Evolutionary conservation across 2,888 invertebrate genomes (phyloP).

Genomic region (Bombylius discolor): DNA sequence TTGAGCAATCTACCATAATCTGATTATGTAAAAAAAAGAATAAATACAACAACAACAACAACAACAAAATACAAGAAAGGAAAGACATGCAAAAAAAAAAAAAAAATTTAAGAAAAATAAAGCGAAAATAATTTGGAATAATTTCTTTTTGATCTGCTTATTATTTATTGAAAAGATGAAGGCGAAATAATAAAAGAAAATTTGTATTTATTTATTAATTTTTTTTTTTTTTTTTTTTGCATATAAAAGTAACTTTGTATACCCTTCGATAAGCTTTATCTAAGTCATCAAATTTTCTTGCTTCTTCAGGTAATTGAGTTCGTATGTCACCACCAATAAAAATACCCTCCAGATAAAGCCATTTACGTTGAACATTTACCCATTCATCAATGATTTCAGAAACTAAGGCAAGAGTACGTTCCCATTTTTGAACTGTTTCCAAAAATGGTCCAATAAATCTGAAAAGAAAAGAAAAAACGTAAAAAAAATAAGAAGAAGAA

Average conservation of each 20-base stretch:
- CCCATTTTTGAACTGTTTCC: conserved; percentile 71
- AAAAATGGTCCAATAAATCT: conserved; percentile 84
- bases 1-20: conserved; percentile 76
- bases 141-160: background rate
- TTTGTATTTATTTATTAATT: background rate
- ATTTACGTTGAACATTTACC: conserved; percentile 75
- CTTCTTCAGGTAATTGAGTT: conserved; percentile 75
- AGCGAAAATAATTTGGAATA: background rate
- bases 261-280: conserved; percentile 68
- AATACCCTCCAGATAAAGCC: conserved; percentile 86
- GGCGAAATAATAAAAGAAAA: background rate
- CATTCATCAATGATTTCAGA: conserved; percentile 81
- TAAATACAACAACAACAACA: background rate
- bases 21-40: conserved; percentile 24
- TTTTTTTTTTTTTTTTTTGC: background rate
- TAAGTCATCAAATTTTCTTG: conserved; percentile 79
- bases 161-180: background rate
- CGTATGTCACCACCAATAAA: conserved; percentile 84
- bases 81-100: too few relatives aligned
- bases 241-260: conserved; percentile 12
- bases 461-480: conserved; percentile 8
- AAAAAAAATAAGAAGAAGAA: too few relatives aligned
- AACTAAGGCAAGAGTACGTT: conserved; percentile 62
- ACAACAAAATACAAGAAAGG: background rate
- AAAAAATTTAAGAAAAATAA: background rate